Base-by-base conservation (phyloP, 2,888 invertebrate species). In the Calameuta pallipes region DNA sequence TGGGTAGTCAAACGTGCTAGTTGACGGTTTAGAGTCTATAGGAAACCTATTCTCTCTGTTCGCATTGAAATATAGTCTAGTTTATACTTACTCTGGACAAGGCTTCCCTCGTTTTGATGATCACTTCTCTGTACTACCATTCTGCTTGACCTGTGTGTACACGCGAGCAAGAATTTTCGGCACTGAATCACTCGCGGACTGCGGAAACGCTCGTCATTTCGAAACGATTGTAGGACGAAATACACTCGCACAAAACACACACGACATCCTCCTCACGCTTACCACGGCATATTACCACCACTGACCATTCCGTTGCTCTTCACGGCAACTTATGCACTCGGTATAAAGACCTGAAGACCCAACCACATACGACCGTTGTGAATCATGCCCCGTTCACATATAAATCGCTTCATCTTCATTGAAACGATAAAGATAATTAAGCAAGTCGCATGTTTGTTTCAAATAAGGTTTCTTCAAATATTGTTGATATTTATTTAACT, bases 151-250 rank as follows among this genome's bases (percentile, higher is more conserved):
- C 56, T n/a, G 73, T 34, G 36, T 34, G 34, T 70, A 75, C 75
- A 56, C 6, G 68, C 30, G 13, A 69, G 36, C 36, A 34, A 37
- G 37, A 84, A 85, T 84, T 82, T 84, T 86, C 80, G 80, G 71
- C 83, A 83, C 84, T 87, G 87, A 87, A 86, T 88, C 88, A 88
- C 87, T 86, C 82, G 36, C 76, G 69, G 77, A 76, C 78, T 80
- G 77, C 82, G 80, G 81, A 82, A 83, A 83, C 80, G 82, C 80
- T 83, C 73, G 69, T 78, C 78, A 68, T 73, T 73, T 76, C 36
- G 73, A 75, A 73, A 56, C 34, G 30, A 31, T 33, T 34, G 74
- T 30, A 23, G 23, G 36, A 36, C 30, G 74, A 36, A 36, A 9
- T 34, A 36, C 13, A 36, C 35, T 36, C 36, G 36, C 37, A 74